These are phyloP conservation scores for Gymnogyps californianus DNA, from an alignment of 2,113 vertebrate genomes.

Conservation along the genomic window DNA sequence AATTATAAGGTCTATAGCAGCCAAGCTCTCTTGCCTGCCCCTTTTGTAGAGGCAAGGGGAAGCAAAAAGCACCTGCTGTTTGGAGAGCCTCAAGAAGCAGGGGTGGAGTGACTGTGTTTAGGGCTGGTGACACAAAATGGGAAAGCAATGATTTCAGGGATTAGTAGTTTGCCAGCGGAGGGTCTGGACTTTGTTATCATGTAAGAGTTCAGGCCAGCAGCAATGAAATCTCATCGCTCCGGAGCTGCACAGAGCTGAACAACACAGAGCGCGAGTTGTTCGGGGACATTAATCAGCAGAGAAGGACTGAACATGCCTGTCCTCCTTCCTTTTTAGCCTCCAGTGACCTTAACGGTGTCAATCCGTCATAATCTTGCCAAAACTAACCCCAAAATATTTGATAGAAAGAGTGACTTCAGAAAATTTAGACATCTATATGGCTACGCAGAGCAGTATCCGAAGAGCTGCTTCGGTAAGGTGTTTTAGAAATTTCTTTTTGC, in stretches of 20 bases:
- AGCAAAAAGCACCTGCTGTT: neutral
- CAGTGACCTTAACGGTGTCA: neutral
- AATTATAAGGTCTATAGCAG: neutral
- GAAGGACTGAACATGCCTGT: rapidly evolving
- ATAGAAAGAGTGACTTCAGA: neutral
- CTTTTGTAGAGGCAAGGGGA: neutral
- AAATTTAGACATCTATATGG: neutral
- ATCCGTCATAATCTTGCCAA: neutral
- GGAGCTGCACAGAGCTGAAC: neutral
- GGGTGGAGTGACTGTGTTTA: neutral
- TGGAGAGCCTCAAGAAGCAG: neutral
- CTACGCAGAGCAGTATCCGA: neutral
- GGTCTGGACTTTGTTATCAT: neutral
- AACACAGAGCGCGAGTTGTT: rapidly evolving
- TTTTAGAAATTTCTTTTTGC: neutral
- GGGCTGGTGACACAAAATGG: neutral
- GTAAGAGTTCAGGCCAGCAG: neutral
- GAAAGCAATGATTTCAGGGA: neutral
- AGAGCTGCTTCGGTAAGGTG: neutral
- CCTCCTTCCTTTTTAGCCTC: neutral
- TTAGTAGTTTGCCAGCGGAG: neutral
- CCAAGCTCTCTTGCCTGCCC: neutral
- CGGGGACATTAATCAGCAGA: neutral
- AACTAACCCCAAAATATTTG: neutral
- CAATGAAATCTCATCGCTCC: rapidly evolving